Base-by-base conservation (phyloP, 2,113 vertebrate genomes). In the Etheostoma spectabile region DNA sequence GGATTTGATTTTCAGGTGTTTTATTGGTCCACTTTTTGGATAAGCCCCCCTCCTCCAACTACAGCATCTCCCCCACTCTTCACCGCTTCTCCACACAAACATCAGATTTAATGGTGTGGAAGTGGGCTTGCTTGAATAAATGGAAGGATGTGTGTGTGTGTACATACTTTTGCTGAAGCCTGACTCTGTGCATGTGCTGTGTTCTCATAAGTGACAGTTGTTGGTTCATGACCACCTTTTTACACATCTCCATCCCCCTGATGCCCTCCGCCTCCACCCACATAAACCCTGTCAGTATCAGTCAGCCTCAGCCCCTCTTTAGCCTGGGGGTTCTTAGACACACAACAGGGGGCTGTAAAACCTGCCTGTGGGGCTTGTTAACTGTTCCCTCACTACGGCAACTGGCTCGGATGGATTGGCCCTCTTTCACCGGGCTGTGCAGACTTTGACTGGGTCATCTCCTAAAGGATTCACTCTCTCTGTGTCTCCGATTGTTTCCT, bases 1-100 rank as follows among this genome's bases (percentile, higher is more conserved):
- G 96, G 96, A 98, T 98, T 97, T 97, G 96, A 97, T 96, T 97
- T 92, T 87, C 80, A 86, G 86, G 86, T 90, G 89, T 91, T 91
- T 90, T 93, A 92, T 93, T 91, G 89, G 91, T 90, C 72, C 83
- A 89, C 83, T 92, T 93, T 94, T 93, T 91, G 88, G 90, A 87
- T 87, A 86, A 86, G 82, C 51, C 74, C 59, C 78, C 55, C 69
- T 62, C 52, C 38, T 56, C 71, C 21, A 4, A 67, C 77, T 65
- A 56, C 59, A 69, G 70, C 66, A 67, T 11, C 63, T 8, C 53
- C 80, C 52, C 49, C 79, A 67, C 48, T 21, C 71, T 27, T 70
- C 83, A 87, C 86, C 84, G 68, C 78, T 74, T 78, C 72, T 59
- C 77, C 83, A 67, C 80, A 77, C 85, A 84, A 82, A 88, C 86